These are phyloP conservation scores for Andricus grossulariae DNA, from an alignment of 1,140 invertebrate genomes.

Conservation along the genomic window DNA sequence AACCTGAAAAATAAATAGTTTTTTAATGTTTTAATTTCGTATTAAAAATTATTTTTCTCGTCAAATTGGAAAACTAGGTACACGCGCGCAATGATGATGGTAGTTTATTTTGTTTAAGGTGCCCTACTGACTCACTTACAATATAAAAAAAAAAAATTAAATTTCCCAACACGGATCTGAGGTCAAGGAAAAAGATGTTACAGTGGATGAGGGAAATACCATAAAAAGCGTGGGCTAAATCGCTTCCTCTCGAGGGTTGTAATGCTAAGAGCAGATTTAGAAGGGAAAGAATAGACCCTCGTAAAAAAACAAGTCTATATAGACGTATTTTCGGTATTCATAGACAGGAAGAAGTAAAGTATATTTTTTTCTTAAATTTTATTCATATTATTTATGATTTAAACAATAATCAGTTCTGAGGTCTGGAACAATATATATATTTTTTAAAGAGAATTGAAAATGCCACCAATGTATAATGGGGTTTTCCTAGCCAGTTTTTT, in stretches of 20 bases:
- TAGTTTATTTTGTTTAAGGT: too few relatives aligned
- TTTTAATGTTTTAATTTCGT: too few relatives aligned
- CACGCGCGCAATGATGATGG: too few relatives aligned
- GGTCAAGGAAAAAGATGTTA: background rate
- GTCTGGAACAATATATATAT: background rate
- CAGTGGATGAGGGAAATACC: constrained; percentile 23
- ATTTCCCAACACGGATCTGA: background rate
- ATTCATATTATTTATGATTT: constrained; percentile 18
- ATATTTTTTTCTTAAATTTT: constrained; percentile 26
- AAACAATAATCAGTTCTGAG: background rate
- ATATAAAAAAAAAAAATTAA: background rate
- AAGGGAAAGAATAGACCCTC: background rate
- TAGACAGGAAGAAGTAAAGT: constrained; percentile 17
- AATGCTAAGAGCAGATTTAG: background rate
- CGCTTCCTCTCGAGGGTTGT: constrained; percentile 4
- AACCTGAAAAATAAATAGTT: too few relatives aligned
- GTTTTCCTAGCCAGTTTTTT: constrained; percentile 41
- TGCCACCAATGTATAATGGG: constrained; percentile 20
- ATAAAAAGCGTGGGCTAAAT: background rate
- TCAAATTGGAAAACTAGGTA: too few relatives aligned
- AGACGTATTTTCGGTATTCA: background rate
- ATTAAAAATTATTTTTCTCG: too few relatives aligned
- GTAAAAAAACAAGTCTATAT: background rate
- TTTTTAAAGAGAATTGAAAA: too few relatives aligned
- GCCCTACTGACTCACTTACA: too few relatives aligned